Base-by-base conservation (phyloP, 64 coral and sea anemone genomes). In the Hydrozoanthus tunicans region DNA sequence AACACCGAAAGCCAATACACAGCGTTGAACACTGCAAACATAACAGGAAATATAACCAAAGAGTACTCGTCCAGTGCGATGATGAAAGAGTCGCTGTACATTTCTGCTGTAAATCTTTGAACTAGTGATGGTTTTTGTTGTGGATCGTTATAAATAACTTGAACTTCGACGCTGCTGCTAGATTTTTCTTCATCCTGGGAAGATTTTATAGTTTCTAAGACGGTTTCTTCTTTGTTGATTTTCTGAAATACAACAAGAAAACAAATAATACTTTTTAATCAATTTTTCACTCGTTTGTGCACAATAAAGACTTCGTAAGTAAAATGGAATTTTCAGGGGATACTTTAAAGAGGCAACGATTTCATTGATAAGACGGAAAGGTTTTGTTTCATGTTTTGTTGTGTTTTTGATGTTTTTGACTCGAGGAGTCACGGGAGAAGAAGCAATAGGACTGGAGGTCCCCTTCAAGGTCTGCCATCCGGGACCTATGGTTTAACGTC, bases 41-140 rank as follows among this genome's bases (percentile, higher is more conserved):
- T 55, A 66, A 79, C 4, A 7, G 89, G 89, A 23, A 90, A 90
- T 61, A 63, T 76, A 14, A 90, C 5, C 1, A 90, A 76, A 12
- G 89, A 62, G 53, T 90, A 90, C 20, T 90, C 89, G 89, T 90
- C 89, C 59, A 90, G 54, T 79, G 89, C 79, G 7, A 90, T 90
- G 23, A 90, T 90, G 79, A 90, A 90, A 17, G 26, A 13, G 10
- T 90, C 89, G 89, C 61, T 79, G 24, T 90, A 90, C 24, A 90
- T 79, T 6, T 76, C 4, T 7, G 58, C 23, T 90, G 14, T 90
- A 60, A 79, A 7, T 55, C 75, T 73, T 78, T 90, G 74, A 59
- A 90, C 7, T 54, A 75, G 64, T 7, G 89, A 90, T 26, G 9
- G 25, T 59, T 3, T 71, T 8, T 74, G 20, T 26, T 10, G 12